phyloP scores from a whole-genome alignment of 2,888 invertebrate species.

The Scaptomyza reducta region DNA sequence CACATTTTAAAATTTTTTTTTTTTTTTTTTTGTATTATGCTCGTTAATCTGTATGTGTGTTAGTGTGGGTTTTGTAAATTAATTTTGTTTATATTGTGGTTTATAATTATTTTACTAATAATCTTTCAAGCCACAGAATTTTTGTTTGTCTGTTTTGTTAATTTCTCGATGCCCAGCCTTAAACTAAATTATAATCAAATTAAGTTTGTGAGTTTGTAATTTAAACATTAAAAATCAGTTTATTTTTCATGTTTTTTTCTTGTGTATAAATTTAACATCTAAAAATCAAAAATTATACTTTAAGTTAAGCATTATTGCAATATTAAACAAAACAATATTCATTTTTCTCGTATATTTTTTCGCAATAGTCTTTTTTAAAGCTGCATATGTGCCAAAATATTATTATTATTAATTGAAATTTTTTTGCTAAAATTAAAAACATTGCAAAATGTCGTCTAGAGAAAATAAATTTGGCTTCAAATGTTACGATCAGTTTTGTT shows the following conservation, averaged over 20 bases:
- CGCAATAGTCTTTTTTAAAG: slow-evolving; percentile 75
- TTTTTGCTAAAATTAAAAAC: slow-evolving; percentile 55
- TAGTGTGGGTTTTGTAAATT: slow-evolving; percentile 19
- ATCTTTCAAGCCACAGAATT: slow-evolving; percentile 49
- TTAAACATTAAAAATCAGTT: slow-evolving; percentile 79
- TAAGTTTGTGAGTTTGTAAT: slow-evolving; percentile 43
- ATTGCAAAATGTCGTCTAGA: slow-evolving; percentile 44
- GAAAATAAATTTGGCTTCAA: slow-evolving; percentile 60
- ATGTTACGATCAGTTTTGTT: slow-evolving; percentile 50
- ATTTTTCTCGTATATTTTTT: slow-evolving; percentile 53
- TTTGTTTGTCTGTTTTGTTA: slow-evolving; percentile 27
- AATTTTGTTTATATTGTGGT: slow-evolving; percentile 42
- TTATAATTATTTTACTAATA: slow-evolving; percentile 43
- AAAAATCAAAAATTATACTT: slow-evolving; percentile 76
- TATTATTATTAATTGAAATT: slow-evolving; percentile 61
- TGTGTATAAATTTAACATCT: slow-evolving; percentile 79
- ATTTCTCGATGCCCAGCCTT: slow-evolving; percentile 66
- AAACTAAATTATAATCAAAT: slow-evolving; percentile 63
- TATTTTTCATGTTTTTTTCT: slow-evolving; percentile 64
- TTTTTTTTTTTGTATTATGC: slow-evolving; percentile 28
- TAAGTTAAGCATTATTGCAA: slow-evolving; percentile 71
- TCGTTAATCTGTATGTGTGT: slow-evolving; percentile 12
- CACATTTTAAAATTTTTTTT: slow-evolving; percentile 35
- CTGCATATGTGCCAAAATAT: slow-evolving; percentile 78
- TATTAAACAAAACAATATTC: slow-evolving; percentile 65